Base-by-base conservation (phyloP, 2,113 vertebrate species). In the Aptenodytes patagonicus region DNA sequence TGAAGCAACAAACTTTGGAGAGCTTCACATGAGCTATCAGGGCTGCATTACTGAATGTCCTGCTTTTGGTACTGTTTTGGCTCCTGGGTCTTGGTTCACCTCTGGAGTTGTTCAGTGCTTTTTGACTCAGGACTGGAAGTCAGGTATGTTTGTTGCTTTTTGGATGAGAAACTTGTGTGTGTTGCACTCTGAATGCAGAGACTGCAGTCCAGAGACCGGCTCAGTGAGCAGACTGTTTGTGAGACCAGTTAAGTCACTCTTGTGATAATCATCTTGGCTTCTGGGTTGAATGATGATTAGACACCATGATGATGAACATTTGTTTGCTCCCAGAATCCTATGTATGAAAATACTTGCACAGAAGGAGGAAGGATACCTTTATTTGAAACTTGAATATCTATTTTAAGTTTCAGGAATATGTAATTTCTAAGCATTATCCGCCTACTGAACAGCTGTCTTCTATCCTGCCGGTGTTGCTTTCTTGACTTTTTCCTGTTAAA, bases 371-470 rank as follows among this genome's bases (percentile, higher is more conserved):
- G 60, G 81, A 68, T 93, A 92, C 86, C 88, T 96, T 94, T 96
- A 95, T 96, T 82, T 96, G 94, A 96, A 92, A 92, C 60, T 90
- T 22, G 71, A 68, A 52, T 93, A 89, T 95, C 95, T 98, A 96
- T 97, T 98, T 97, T 96, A 76, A 93, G 91, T 91, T 93, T 83
- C 78, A 71, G 84, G 91, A 97, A 95, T 92, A 95, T 68, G n/a
- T 93, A 68, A 95, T 96, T 94, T 96, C 77, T 88, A 96, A 95
- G 94, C 94, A 92, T 96, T 93, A 81, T 87, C 96, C 81, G 20
- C 97, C 97, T 94, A 97, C 97, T 91, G 72, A 97, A 77, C 97
- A 97, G 90, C 97, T 98, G 97, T 69, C 91, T 95, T 82, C 91
- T 83, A 58, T 91, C 60, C 72, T 85, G 47, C 21, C 73, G 77